These are phyloP conservation scores for Petrosia ficiformis DNA, from an alignment of 37 sponge, comb jelly and placozoan species.

Conservation along the genomic window DNA sequence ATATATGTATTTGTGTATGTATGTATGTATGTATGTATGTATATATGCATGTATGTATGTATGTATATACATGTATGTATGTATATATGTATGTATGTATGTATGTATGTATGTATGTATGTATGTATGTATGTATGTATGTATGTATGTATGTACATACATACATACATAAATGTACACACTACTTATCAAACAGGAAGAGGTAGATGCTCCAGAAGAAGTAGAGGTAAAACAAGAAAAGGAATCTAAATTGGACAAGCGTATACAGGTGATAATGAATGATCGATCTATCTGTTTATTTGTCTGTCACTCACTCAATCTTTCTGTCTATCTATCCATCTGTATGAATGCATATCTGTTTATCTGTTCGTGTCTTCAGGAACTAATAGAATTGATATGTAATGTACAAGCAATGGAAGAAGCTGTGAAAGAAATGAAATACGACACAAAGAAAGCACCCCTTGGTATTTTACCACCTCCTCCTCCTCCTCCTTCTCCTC, in stretches of 20 bases:
- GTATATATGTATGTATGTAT: no score
- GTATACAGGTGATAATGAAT: slow-evolving; percentile 35
- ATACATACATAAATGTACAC: no score
- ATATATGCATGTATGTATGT: no score
- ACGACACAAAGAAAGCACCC: slow-evolving; percentile 90
- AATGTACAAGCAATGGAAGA: slow-evolving; percentile 87
- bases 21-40: no score
- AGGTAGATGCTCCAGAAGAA: slow-evolving; percentile 16
- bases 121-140: not conserved
- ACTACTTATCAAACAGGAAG: slow-evolving; percentile 15
- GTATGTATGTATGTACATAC: not conserved
- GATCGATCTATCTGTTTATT: not conserved
- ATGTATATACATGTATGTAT: no score
- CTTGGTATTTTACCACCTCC: slow-evolving; percentile 72
- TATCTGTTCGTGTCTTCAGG: no score
- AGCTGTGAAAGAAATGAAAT: slow-evolving; percentile 90
- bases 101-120: no score
- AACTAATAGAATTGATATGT: slow-evolving; percentile 86
- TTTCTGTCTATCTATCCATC: no score
- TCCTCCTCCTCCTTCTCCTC: not conserved
- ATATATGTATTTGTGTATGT: no score
- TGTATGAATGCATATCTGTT: no score
- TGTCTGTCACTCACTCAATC: not conserved
- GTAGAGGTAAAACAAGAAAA: slow-evolving; percentile 5
- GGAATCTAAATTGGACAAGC: slow-evolving; percentile 44